Conservation (phyloP, 2,888 invertebrate species). For the Papilio protenor region DNA sequence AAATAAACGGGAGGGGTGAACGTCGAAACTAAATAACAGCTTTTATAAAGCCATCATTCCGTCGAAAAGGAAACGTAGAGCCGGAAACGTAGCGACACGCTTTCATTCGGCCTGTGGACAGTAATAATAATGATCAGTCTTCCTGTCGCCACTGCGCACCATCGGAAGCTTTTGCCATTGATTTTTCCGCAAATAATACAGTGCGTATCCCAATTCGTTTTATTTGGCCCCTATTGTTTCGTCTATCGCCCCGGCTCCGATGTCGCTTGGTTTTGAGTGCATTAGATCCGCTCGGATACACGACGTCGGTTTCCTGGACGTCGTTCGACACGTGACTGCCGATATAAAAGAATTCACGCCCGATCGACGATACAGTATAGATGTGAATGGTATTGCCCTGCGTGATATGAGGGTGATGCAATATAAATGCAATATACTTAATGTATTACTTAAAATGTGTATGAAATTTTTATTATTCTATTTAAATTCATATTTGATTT, state of each 20-base stretch:
- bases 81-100: conserved; percentile 68
- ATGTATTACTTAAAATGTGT: not conserved
- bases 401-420: conserved; percentile 71
- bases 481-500: conserved; percentile 14
- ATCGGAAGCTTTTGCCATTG: conserved; percentile 80
- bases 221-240: conserved; percentile 54
- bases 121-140: conserved; percentile 80
- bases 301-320: conserved; percentile 78
- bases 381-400: conserved; percentile 81
- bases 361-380: conserved; percentile 73
- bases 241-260: conserved; percentile 53
- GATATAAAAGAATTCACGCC: conserved; percentile 82
- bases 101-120: conserved; percentile 67
- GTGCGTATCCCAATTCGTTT: conserved; percentile 63
- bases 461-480: not conserved
- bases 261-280: conserved; percentile 80
- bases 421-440: conserved; percentile 33
- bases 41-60: conserved; percentile 74
- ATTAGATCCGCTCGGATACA: conserved; percentile 81
- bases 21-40: conserved; percentile 72
- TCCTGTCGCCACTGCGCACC: conserved; percentile 70
- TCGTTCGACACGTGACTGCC: conserved; percentile 77
- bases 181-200: conserved; percentile 82
- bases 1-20: conserved; percentile 59
- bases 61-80: conserved; percentile 65